Evolutionary conservation across 2,113 vertebrate genomes (phyloP).

Genomic region (Mormoops blainvillei): DNA sequence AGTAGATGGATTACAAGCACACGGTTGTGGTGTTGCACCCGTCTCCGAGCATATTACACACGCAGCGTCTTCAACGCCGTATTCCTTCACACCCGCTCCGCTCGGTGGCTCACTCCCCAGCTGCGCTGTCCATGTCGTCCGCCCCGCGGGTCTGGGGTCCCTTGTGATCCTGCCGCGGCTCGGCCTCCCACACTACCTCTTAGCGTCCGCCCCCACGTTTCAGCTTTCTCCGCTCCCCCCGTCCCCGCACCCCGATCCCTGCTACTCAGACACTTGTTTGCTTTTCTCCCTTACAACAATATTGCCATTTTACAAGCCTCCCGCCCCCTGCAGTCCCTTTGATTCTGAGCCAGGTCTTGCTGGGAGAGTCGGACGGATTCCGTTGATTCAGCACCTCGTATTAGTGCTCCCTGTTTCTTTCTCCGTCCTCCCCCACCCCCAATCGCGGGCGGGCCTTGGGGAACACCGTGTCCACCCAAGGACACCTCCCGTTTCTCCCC

Average conservation of each 20-base stretch:
- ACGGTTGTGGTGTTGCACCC: neutral
- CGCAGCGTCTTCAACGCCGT: neutral
- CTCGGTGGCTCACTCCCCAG: accelerated
- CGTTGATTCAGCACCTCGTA: neutral
- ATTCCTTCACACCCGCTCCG: accelerated
- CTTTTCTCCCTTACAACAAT: neutral
- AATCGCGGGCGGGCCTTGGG: accelerated
- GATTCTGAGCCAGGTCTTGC: neutral
- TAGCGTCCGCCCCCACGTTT: accelerated
- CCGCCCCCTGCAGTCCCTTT: accelerated
- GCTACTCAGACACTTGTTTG: neutral
- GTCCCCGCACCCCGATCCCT: neutral
- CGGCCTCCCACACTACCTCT: neutral
- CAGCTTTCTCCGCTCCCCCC: neutral
- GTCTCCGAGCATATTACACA: accelerated
- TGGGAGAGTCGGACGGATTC: no score
- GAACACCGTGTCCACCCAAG: neutral
- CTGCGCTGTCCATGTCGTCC: accelerated
- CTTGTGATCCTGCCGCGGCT: neutral
- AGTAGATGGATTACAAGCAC: accelerated
- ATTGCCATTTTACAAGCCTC: neutral
- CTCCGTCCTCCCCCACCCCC: accelerated
- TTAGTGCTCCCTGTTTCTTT: accelerated
- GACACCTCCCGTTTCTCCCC: no score
- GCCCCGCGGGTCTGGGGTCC: accelerated